Base-by-base conservation (phyloP, 2,888 invertebrate species). In the Ceratothoa steindachneri region DNA sequence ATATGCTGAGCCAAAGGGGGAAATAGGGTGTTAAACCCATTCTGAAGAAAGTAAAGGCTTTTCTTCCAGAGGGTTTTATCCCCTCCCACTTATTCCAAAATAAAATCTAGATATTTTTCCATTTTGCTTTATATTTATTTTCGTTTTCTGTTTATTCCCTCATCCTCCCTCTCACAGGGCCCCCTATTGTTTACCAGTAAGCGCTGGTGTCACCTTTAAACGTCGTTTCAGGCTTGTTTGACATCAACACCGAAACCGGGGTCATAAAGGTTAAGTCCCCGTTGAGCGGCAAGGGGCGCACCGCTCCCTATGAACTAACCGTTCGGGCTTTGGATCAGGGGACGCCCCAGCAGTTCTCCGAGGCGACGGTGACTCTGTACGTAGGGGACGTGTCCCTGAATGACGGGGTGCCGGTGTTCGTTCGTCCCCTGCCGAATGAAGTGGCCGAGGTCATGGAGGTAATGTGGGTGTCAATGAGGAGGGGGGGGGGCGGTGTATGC, bases 341-440 rank as follows among this genome's bases (percentile, higher is more conserved):
- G 0, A 85, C 85, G 55, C 88, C 89, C 67, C 81, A 83, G 52
- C 81, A 83, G 4, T 87, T 86, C 64, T 87, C 89, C 0, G 90
- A 90, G 77, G 88, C 89, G 0, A 86, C 87, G 3, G 84, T 92
- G 0, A 90, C 89, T 80, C 89, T 93, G 52, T 90, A 89, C 80
- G 89, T 93, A 55, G 91, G 92, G 0, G 92, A 93, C 81, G 91
- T 92, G 0, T 91, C 91, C 68, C 89, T 89, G 74, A 92, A 92
- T 81, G 92, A 92, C 83, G 92, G 92, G 0, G 90, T 92, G 0
- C 92, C 92, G 0, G 86, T 88, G 28, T 91, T 92, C 81, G 88
- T 91, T 19, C 86, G 89, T 71, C 92, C 92, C 0, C 88, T 88
- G 5, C 84, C 88, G 2, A 90, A 90, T 53, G 91, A 92, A 83